A percentile compares a stretch with the other conserved stretches of the same genome.
Evolutionary conservation across 1,140 invertebrate species (phyloP).

Genomic region (Conus betulinus): DNA sequence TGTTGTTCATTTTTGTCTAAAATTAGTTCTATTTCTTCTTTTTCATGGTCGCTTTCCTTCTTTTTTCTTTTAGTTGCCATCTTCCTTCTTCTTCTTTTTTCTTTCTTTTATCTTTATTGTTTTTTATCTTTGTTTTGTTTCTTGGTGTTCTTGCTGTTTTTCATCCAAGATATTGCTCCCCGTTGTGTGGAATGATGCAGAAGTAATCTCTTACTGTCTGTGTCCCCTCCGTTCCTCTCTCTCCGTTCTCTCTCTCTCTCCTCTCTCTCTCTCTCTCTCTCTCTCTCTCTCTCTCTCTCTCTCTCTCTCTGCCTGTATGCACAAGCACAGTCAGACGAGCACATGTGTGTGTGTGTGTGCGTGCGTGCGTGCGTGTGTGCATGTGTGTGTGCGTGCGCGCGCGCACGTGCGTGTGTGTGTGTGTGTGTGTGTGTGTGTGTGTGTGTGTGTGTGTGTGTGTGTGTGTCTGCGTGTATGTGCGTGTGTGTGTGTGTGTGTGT

Average conservation of each 20-base stretch:
- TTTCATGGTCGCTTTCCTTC: neutral
- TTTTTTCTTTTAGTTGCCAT: neutral
- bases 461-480: neutral
- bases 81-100: slow-evolving; percentile 8
- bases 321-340: neutral
- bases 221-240: no score
- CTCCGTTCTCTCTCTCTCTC: neutral
- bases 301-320: neutral
- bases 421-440: no score
- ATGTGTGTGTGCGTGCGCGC: neutral
- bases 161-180: neutral
- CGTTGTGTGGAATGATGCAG: no score
- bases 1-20: no score
- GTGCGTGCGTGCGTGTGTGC: no score
- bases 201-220: neutral
- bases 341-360: neutral
- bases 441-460: no score
- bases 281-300: no score
- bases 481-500: no score
- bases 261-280: no score
- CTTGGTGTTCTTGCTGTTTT: neutral
- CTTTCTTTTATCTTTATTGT: neutral
- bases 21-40: no score
- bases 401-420: neutral
- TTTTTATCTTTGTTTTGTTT: no score